Conservation (phyloP, 2,888 invertebrate genomes). For the Amblyteles armatorius region DNA sequence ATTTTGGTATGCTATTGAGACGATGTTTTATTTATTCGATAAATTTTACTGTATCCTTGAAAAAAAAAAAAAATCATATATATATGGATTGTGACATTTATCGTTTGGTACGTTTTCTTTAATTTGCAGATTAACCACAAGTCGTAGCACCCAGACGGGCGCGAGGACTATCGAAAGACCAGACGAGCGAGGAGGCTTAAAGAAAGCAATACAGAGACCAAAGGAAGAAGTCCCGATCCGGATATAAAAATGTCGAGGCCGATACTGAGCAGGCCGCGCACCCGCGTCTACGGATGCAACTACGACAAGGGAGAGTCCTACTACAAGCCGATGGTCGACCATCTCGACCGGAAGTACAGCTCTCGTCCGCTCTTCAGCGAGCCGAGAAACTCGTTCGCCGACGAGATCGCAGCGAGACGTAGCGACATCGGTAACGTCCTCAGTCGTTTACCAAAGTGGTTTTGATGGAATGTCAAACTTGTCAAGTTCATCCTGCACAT, state of each 20-base stretch:
- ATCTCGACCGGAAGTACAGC: slow-evolving; percentile 90
- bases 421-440: slow-evolving; percentile 85
- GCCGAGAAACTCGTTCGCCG: slow-evolving; percentile 85
- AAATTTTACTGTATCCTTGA: no score
- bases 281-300: slow-evolving; percentile 94
- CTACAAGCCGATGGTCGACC: slow-evolving; percentile 91
- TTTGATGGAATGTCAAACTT: slow-evolving; percentile 79
- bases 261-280: slow-evolving; percentile 88
- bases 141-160: slow-evolving; percentile 40
- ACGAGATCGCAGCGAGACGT: slow-evolving; percentile 86
- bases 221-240: background rate
- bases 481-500: slow-evolving; percentile 41
- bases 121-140: slow-evolving; percentile 37
- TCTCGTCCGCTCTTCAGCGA: slow-evolving; percentile 85
- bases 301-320: slow-evolving; percentile 94
- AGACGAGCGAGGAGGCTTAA: background rate
- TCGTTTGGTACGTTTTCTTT: background rate
- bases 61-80: no score
- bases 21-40: no score
- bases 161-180: slow-evolving; percentile 32
- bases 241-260: slow-evolving; percentile 82
- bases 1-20: no score
- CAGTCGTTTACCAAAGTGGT: slow-evolving; percentile 84
- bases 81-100: background rate
- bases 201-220: background rate